Percentiles rank a stretch among this genome's conserved stretches.
These are phyloP conservation scores for Yponomeuta evonymella DNA, from an alignment of 2,888 invertebrate genomes.

Conservation along the genomic window DNA sequence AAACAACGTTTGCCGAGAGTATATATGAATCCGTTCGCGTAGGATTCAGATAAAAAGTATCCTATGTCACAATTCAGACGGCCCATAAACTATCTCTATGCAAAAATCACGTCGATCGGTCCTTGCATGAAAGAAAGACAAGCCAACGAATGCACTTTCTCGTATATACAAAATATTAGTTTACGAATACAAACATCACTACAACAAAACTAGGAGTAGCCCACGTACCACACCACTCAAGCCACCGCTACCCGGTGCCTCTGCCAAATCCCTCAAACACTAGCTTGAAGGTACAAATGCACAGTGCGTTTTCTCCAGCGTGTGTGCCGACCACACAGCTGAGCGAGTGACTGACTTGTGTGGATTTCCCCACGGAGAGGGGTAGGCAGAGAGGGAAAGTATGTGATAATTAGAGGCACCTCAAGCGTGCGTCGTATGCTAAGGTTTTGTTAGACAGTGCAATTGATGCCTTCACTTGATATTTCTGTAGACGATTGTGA, in stretches of 20 bases:
- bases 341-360: slow-evolving; percentile 20
- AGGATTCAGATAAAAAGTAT: too few relatives aligned
- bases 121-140: too few relatives aligned
- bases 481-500: too few relatives aligned
- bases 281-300: neutral
- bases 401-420: slow-evolving; percentile 49
- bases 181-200: neutral
- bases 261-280: neutral
- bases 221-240: neutral
- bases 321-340: neutral
- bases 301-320: neutral
- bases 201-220: neutral
- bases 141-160: too few relatives aligned
- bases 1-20: too few relatives aligned
- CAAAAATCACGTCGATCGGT: too few relatives aligned
- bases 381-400: slow-evolving; percentile 56
- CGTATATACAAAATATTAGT: neutral
- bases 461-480: neutral
- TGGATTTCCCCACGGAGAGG: slow-evolving; percentile 46
- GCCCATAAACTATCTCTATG: too few relatives aligned
- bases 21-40: too few relatives aligned
- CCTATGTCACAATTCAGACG: too few relatives aligned
- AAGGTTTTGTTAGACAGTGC: neutral
- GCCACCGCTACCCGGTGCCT: neutral
- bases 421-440: neutral